Evolutionary conservation across 2,797 vertebrate genomes (phyloP).

Genomic region (Pipistrellus pipistrellus): DNA sequence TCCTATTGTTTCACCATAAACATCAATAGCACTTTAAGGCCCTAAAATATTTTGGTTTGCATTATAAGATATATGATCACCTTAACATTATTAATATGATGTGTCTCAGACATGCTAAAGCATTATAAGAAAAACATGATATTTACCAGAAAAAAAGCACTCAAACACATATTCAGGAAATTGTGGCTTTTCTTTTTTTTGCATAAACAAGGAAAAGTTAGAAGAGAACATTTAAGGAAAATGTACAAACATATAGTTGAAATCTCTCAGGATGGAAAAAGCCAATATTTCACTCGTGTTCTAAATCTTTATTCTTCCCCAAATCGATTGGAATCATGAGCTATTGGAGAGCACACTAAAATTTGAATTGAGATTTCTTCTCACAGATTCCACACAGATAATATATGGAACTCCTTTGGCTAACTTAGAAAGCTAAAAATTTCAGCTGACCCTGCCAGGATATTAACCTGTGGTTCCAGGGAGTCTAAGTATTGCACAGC

Average conservation of each 20-base stretch:
- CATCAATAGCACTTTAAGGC: neutral
- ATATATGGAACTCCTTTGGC: constrained; percentile 44
- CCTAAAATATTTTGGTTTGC: neutral
- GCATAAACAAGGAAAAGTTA: neutral
- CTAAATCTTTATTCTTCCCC: constrained; percentile 32
- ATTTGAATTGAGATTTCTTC: constrained; percentile 60
- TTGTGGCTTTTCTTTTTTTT: neutral
- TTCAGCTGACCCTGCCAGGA: constrained; percentile 72
- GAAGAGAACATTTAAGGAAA: neutral
- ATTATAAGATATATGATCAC: neutral
- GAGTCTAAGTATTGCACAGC: constrained; percentile 81
- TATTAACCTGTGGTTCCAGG: constrained; percentile 83
- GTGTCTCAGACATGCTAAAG: neutral
- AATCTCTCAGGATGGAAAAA: constrained; percentile 30
- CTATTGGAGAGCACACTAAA: neutral
- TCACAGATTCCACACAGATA: constrained; percentile 36
- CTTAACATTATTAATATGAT: neutral
- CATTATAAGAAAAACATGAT: neutral
- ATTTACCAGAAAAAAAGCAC: constrained; percentile 52
- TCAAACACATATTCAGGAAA: neutral
- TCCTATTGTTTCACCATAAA: neutral
- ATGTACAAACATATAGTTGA: neutral
- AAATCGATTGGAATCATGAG: neutral
- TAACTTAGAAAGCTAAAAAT: constrained; percentile 70
- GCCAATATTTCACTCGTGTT: neutral